Percentiles rank a stretch among this genome's conserved stretches.
Conservation (phyloP, 2,113 vertebrate species). For the Seriola quinqueradiata region DNA sequence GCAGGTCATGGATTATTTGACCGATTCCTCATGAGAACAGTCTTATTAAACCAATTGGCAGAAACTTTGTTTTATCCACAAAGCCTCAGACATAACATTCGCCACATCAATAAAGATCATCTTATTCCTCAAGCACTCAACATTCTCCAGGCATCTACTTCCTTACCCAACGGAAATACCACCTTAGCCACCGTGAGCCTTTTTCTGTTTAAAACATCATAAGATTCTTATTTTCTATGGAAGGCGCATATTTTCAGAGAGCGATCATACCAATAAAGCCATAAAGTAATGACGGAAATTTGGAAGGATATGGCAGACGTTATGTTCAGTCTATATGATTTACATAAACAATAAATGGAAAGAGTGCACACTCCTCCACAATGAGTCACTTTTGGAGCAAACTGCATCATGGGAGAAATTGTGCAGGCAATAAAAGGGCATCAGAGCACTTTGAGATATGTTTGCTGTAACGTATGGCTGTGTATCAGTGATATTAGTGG, state of each 20-base stretch:
- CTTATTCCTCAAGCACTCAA: constrained; percentile 48
- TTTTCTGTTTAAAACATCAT: constrained; percentile 68
- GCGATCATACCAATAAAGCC: constrained; percentile 62
- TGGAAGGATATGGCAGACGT: constrained; percentile 56
- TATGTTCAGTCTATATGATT: constrained; percentile 73
- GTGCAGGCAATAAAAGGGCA: constrained; percentile 35
- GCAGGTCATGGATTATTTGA: constrained; percentile 51
- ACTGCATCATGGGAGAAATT: constrained; percentile 59
- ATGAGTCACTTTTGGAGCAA: constrained; percentile 74
- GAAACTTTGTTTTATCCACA: constrained; percentile 41
- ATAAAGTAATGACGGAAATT: constrained; percentile 78
- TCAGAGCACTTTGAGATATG: constrained; percentile 40
- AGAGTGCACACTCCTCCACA: constrained; percentile 62
- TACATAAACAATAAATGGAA: constrained; percentile 82
- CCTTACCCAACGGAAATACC: constrained; percentile 72
- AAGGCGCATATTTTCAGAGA: constrained; percentile 73
- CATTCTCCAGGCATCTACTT: constrained; percentile 54
- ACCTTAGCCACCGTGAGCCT: constrained; percentile 46
- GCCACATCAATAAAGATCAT: constrained; percentile 60
- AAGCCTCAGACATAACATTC: constrained; percentile 66
- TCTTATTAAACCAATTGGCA: constrained; percentile 47
- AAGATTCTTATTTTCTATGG: constrained; percentile 61
- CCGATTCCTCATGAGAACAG: constrained; percentile 37
- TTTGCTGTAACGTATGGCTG: constrained; percentile 31
- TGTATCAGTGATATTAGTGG: constrained; percentile 53